phyloP scores from a whole-genome alignment of 53 echinoderm and acorn worm genomes.

The Patiria pectinifera region DNA sequence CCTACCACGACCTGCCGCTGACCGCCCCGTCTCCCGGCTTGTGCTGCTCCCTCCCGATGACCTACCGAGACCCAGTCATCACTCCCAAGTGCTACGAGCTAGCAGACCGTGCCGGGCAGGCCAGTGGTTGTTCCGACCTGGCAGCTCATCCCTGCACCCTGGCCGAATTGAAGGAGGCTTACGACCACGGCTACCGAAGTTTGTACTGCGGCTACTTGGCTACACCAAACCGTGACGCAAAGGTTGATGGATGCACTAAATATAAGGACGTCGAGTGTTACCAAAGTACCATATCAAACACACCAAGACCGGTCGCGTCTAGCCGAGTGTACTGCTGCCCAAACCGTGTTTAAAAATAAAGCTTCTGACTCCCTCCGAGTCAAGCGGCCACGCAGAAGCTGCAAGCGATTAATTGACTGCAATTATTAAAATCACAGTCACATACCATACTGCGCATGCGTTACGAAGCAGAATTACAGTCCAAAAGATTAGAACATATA shows the following conservation, averaged over 20 bases:
- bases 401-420: too few species aligned
- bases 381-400: background rate
- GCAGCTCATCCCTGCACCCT: conserved; percentile 31
- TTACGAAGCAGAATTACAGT: too few species aligned
- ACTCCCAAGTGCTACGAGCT: background rate
- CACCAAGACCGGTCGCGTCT: background rate
- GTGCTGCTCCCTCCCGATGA: conserved; percentile 25
- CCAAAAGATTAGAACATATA: too few species aligned
- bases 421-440: too few species aligned
- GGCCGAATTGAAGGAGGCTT: conserved; percentile 24
- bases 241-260: background rate
- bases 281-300: background rate
- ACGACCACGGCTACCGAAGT: too few species aligned
- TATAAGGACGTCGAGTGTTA: background rate
- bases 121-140: conserved; percentile 11
- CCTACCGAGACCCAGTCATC: conserved; percentile 28
- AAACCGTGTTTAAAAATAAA: background rate
- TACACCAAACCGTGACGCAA: background rate
- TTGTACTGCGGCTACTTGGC: too few species aligned
- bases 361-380: background rate
- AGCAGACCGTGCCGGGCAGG: conserved; percentile 4
- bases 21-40: background rate
- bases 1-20: conserved; percentile 30
- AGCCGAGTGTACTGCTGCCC: background rate
- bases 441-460: too few species aligned